Base-by-base conservation (phyloP, 2,797 vertebrate species). In the Petrocephalus schoutedeni region DNA sequence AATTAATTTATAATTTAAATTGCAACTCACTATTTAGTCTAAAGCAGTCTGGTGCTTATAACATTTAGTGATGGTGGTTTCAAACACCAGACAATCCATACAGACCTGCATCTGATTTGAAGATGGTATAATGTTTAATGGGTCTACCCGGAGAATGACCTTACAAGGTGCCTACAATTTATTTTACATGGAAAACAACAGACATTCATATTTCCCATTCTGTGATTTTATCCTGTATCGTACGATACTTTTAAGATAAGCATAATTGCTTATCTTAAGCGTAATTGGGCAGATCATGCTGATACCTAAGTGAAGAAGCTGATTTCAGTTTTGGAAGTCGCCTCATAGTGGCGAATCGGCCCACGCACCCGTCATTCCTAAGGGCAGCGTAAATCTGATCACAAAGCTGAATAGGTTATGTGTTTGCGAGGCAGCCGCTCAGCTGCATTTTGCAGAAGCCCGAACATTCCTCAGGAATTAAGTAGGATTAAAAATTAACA, bases 381-480 rank as follows among this genome's bases (percentile, higher is more conserved):
- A 86, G 84, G 2, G 56, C 56, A 59, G 51, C 45, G 51, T 5
- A 84, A 86, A 58, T 86, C 84, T 59, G 56, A 56, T 85, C 51
- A 85, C 84, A 84, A 84, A 19, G 80, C 21, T 28, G 41, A 84
- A 12, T 84, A 49, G 21, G 45, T 5, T n/a, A 57, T 85, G 84
- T 85, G 84, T 57, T 58, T n/a, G 41, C 10, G 59, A 32, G 49
- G 49, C 51, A 56, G 82, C 21, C 10, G 53, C 32, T 84, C 23
- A 53, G 82, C 84, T 86, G 84, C 16, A 59, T 58, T 86, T 28
- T 86, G 54, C 84, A 59, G 54, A 32, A 36, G 84, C 12, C 56
- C 5, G 1, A 85, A 14, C 56, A 86, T 86, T 86, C 84, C 56
- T 58, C 32, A 3, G 84, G 54, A 86, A 86, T 86, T 86, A 86